Conservation (phyloP, 2,113 vertebrate genomes). For the Nansenia antarctica region DNA sequence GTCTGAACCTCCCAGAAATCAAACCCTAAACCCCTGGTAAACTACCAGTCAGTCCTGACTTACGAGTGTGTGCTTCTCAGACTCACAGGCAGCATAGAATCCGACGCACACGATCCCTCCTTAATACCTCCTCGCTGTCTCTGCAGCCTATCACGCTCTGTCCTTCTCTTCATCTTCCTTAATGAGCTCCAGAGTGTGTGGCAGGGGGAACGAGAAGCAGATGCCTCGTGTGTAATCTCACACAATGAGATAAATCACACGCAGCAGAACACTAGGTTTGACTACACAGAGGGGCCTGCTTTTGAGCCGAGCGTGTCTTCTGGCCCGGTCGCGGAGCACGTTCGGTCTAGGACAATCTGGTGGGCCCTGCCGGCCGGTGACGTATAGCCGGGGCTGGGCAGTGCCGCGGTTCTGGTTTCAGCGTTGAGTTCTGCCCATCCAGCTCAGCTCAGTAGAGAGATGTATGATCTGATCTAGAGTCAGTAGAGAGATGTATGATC, state of each 20-base stretch:
- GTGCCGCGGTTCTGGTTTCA: slow-evolving; percentile 30
- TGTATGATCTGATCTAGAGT: too few species aligned
- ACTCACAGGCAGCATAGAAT: background rate
- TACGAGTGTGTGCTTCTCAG: background rate
- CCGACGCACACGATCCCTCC: background rate
- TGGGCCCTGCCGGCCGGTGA: background rate
- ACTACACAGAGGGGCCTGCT: slow-evolving; percentile 16
- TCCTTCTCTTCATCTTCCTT: slow-evolving; percentile 27
- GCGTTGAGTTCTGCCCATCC: too few species aligned
- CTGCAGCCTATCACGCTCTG: background rate
- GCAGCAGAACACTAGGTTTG: slow-evolving; percentile 20
- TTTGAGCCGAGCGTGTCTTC: slow-evolving; percentile 22
- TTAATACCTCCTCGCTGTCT: background rate
- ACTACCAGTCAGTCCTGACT: background rate
- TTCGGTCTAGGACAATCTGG: slow-evolving; percentile 21
- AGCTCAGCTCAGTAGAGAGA: too few species aligned
- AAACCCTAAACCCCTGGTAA: background rate
- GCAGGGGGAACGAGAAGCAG: slow-evolving; percentile 51
- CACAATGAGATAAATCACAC: slow-evolving; percentile 44
- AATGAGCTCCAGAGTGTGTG: slow-evolving; percentile 47
- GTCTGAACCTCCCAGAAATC: background rate
- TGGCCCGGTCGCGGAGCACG: slow-evolving; percentile 12
- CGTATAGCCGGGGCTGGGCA: slow-evolving; percentile 6
- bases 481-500: too few species aligned
- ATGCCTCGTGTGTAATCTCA: slow-evolving; percentile 52